Conservation (phyloP, 1,140 invertebrate species). For the Hesperophylax magnus region DNA sequence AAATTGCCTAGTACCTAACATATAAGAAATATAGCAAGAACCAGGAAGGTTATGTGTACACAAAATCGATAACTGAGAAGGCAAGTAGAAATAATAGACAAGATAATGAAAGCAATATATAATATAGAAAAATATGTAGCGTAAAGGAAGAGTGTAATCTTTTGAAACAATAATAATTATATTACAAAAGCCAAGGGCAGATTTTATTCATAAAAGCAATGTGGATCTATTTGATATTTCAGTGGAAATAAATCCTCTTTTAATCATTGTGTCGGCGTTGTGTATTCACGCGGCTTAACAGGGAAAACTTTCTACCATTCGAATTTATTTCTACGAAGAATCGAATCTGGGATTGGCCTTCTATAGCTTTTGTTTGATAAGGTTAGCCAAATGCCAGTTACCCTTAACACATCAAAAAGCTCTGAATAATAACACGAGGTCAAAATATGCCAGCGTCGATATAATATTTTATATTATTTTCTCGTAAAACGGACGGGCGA, state of each 20-base stretch:
- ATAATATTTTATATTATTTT: not conserved
- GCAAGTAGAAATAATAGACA: too few species aligned
- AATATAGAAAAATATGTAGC: too few species aligned
- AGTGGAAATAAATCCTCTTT: not conserved
- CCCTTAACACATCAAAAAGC: constrained; percentile 25
- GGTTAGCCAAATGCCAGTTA: constrained; percentile 36
- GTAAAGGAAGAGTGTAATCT: too few species aligned
- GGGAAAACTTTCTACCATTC: not conserved
- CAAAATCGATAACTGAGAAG: too few species aligned
- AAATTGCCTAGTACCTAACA: too few species aligned
- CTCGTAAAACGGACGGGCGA: not conserved
- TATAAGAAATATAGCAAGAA: too few species aligned
- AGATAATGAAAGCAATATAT: too few species aligned
- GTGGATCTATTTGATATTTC: not conserved
- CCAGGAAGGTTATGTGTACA: too few species aligned
- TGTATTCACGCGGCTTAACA: too few species aligned
- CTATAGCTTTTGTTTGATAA: constrained; percentile 28
- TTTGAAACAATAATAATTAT: too few species aligned
- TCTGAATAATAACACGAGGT: not conserved
- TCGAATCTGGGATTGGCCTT: not conserved
- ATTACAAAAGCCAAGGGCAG: not conserved
- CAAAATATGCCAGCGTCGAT: not conserved
- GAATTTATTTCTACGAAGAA: not conserved
- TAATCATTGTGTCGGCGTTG: not conserved
- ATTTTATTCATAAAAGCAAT: not conserved